Evolutionary conservation across 2,797 vertebrate genomes (phyloP), one percentile per base, ranked within the genome.

Genomic region (Pipistrellus kuhlii): DNA sequence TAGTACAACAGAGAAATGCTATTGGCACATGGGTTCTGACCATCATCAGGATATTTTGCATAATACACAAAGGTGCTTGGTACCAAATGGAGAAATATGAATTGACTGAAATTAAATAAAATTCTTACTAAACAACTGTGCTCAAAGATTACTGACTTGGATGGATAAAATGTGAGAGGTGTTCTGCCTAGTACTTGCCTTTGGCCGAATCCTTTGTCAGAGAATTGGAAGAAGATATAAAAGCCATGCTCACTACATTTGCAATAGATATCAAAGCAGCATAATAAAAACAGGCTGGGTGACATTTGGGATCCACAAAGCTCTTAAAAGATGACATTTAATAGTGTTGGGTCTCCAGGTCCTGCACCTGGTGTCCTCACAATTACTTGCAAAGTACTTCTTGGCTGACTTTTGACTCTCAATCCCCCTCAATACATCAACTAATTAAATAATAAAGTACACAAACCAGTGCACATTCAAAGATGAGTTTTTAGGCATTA

Each of bases 401-500:
- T 87, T 44, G 53, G 17, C 44, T 41, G 32, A 88, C 13, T n/a
- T 90, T 38, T 78, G 25, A 1, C n/a, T 83, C 23, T 53, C 46
- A 35, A 41, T 62, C 8, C 13, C 20, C 3, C 7, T 81, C 18
- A 35, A 66, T 20, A 38, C 4, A 75, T 25, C 76, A 73, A 85
- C 2, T 25, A 76, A 91, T 21, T 72, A 84, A 48, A 72, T 85
- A n/a, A 78, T 44, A 59, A 87, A 38, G 77, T 13, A 53, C 46
- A 23, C 20, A 35, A 38, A 55, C 21, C 11, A 53, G 17, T 38
- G 11, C 15, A n/a, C 23, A 25, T 64, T 66, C 10, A 35, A 95
- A 93, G 30, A 44, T 68, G 66, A 55, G 48, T 30, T 92, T 92
- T 85, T 30, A 85, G 48, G 53, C 46, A 66, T 81, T 44, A 69